Evolutionary conservation across 1,140 invertebrate species (phyloP), one percentile per base, ranked within the genome.

Genomic region (Drosophila quadrilineata): DNA sequence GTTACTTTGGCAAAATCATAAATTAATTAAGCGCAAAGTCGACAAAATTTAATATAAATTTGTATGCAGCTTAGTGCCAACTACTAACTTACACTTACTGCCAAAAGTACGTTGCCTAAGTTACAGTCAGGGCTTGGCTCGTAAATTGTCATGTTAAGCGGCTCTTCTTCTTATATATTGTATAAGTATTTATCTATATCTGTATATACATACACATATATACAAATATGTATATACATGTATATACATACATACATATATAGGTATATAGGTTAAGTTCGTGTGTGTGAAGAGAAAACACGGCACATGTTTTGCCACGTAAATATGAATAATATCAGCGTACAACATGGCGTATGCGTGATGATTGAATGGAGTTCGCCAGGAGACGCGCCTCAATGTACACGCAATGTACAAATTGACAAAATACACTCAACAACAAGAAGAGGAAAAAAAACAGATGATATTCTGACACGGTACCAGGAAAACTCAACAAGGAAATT

Each of bases 321-420:
- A n/a, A n/a, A n/a, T n/a, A n/a, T n/a, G 10, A 19, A 45, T 60
- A n/a, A 50, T 52, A 53, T 46, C 48, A 59, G 28, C 36, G 54
- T 40, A 54, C 36, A 45, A 68, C 66, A 66, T 36, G 65, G 66
- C 52, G 66, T 80, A 72, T 76, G 76, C 76, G 76, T 82, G 76
- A 71, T 72, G 76, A 80, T 82, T 80, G 21, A 49, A 58, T 48
- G 35, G 28, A 26, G 64, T 60, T 53, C 54, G n/a, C n/a, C n/a
- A n/a, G n/a, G n/a, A 64, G 68, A 21, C 56, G 56, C 54, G 46
- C 56, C 46, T 66, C 9, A 45, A n/a, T n/a, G 8, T 38, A 45
- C 67, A 65, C 53, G 52, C 67, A 71, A 71, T 26, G 59, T 29
- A 58, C 46, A 67, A 53, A 62, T 71, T 50, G 40, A 57, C 40